These are phyloP conservation scores for Bombycilla garrulus DNA, from an alignment of 2,113 vertebrate genomes.

Conservation along the genomic window DNA sequence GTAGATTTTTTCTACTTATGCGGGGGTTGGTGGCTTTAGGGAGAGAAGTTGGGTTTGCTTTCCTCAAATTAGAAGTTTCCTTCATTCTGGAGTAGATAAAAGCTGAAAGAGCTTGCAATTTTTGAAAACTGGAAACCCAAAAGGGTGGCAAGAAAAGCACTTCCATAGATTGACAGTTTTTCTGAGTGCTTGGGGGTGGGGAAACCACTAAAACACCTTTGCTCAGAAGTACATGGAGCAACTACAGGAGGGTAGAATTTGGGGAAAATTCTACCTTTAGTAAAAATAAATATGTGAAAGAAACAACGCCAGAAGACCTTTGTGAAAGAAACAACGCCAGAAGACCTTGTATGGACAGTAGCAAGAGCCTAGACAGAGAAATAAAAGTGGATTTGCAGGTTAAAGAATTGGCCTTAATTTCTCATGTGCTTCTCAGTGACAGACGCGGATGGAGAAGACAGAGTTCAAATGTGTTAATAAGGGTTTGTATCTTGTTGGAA, in stretches of 20 bases:
- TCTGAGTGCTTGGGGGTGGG: neutral
- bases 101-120: neutral
- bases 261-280: neutral
- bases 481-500: no score
- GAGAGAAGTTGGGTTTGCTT: neutral
- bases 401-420: neutral
- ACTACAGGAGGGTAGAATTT: neutral
- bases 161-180: neutral
- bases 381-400: neutral
- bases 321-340: neutral
- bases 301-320: neutral
- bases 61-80: neutral
- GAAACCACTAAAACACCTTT: neutral
- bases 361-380: neutral
- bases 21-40: fast-evolving
- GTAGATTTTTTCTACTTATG: neutral
- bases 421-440: neutral
- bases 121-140: neutral
- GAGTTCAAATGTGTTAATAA: neutral
- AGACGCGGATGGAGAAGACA: neutral
- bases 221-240: neutral
- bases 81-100: neutral
- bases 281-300: neutral
- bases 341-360: neutral
- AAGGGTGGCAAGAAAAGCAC: neutral